phyloP scores from a whole-genome alignment of 2,888 invertebrate genomes.

The Eupithecia exiguata region DNA sequence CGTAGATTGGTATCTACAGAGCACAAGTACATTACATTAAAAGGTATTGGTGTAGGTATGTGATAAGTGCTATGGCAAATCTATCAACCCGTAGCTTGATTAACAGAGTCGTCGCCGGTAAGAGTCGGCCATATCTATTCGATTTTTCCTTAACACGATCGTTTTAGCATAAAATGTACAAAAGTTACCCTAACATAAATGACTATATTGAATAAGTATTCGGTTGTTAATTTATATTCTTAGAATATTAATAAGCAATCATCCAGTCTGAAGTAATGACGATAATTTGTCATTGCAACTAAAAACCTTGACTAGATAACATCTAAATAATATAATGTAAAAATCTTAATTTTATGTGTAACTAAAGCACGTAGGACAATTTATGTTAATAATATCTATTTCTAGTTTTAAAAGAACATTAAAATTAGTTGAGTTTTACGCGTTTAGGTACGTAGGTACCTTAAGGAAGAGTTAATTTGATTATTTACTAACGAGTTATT shows the following conservation, averaged over 20 bases:
- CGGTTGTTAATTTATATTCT: constrained; percentile 21
- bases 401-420: background rate
- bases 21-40: background rate
- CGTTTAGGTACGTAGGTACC: background rate
- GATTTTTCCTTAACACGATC: background rate
- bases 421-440: background rate
- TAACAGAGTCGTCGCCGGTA: background rate
- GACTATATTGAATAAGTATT: constrained; percentile 33
- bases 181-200: constrained; percentile 7
- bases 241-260: constrained; percentile 22
- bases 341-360: background rate
- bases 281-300: constrained; percentile 36
- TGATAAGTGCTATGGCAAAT: background rate
- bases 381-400: background rate
- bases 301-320: constrained; percentile 54
- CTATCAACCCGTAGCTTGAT: background rate
- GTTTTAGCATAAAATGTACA: background rate
- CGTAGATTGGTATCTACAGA: background rate
- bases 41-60: background rate
- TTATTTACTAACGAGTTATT: background rate
- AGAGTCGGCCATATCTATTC: background rate
- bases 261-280: constrained; percentile 38
- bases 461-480: background rate
- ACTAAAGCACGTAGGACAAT: background rate
- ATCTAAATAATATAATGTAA: constrained; percentile 18